phyloP scores from a whole-genome alignment of 2,888 invertebrate species.

The Baccha elongata region DNA sequence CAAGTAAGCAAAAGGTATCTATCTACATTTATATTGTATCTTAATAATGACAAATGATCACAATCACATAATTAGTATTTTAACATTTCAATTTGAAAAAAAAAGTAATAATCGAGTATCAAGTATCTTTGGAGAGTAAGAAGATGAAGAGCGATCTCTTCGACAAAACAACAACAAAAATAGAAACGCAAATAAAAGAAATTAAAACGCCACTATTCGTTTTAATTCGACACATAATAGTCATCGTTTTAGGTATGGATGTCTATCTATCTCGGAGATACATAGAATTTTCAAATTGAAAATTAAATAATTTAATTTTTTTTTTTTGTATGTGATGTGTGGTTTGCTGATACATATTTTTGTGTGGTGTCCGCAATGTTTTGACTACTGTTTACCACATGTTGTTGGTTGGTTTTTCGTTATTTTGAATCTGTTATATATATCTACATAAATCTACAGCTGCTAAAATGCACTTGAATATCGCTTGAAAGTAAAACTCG shows the following conservation, averaged over 20 bases:
- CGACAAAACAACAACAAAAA: neutral
- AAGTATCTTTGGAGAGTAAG: slow-evolving; percentile 3
- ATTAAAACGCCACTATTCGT: slow-evolving; percentile 42
- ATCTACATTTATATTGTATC: slow-evolving; percentile 18
- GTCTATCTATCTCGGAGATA: slow-evolving; percentile 17
- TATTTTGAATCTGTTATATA: neutral
- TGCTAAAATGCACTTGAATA: slow-evolving; percentile 47
- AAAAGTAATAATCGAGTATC: slow-evolving; percentile 62
- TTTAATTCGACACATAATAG: slow-evolving; percentile 55
- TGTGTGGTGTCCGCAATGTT: slow-evolving; percentile 22
- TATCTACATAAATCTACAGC: neutral
- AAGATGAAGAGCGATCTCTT: slow-evolving; percentile 41
- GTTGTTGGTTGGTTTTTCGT: slow-evolving; percentile 2
- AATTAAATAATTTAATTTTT: slow-evolving; percentile 31
- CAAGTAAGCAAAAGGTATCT: neutral
- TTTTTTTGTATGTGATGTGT: slow-evolving; percentile 15
- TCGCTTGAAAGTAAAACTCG: slow-evolving; percentile 53
- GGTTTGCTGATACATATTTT: slow-evolving; percentile 10
- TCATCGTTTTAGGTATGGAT: slow-evolving; percentile 27
- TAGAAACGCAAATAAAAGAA: slow-evolving; percentile 2
- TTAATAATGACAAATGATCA: slow-evolving; percentile 64
- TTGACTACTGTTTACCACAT: slow-evolving; percentile 50
- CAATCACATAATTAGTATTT: slow-evolving; percentile 63
- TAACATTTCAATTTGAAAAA: slow-evolving; percentile 67
- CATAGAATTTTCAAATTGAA: neutral